These are phyloP conservation scores for Chloromyia formosa DNA, from an alignment of 2,888 invertebrate genomes.

Conservation along the genomic window DNA sequence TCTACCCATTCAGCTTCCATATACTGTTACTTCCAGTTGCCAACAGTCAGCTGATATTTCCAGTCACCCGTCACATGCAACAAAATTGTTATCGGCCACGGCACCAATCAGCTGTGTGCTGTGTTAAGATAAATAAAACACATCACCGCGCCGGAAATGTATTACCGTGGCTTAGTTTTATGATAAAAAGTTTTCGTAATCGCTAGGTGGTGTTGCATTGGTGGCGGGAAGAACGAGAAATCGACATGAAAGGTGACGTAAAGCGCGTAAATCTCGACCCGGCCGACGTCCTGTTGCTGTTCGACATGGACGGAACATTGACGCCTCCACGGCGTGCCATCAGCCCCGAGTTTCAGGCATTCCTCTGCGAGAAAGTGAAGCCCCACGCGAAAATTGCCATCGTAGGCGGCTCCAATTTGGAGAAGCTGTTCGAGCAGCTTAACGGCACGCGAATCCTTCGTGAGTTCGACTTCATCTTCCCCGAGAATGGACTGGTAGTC, in stretches of 20 bases:
- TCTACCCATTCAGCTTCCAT: no score
- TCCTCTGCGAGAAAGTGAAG: conserved; percentile 73
- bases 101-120: background rate
- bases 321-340: conserved; percentile 82
- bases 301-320: conserved; percentile 95
- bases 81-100: background rate
- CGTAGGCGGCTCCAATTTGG: conserved; percentile 93
- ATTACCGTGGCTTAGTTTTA: background rate
- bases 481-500: conserved; percentile 92
- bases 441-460: conserved; percentile 72
- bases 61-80: no score
- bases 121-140: background rate
- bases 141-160: background rate
- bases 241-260: background rate
- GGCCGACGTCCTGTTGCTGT: conserved; percentile 72
- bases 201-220: background rate
- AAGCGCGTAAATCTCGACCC: background rate
- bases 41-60: no score
- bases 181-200: background rate
- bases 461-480: conserved; percentile 87
- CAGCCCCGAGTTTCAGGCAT: conserved; percentile 72
- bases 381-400: conserved; percentile 76
- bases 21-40: no score
- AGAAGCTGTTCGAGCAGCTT: conserved; percentile 89
- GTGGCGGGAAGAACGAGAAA: no score